Base-by-base conservation (phyloP, 2,113 vertebrate species). In the Corydoras sp. region DNA sequence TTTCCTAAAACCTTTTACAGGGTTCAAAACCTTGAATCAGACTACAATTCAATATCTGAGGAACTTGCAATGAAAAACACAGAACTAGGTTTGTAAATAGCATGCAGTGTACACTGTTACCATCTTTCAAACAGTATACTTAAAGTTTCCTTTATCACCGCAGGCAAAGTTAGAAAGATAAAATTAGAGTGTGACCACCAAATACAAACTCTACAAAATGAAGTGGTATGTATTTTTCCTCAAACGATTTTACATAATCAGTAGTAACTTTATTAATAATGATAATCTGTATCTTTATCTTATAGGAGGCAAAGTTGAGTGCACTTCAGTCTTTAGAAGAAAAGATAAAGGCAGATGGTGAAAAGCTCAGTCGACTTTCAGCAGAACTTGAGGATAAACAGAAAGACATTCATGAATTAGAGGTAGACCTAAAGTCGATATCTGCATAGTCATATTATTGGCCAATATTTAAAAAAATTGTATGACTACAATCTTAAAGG, bases 141-240 rank as follows among this genome's bases (percentile, higher is more conserved):
- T 24, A 24, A 62, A 35, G 35, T 43, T 24, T 24, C 18, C 18
- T 24, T 24, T 24, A 30, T 72, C 29, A 58, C 54, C 29, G 64
- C 79, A 98, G 95, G 84, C 79, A 83, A 91, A 77, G 85, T 89
- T 75, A 79, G 62, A 48, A 81, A 88, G 63, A 68, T 89, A 56
- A 91, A 87, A 85, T 79, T 80, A 78, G 83, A 87, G 68, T 89
- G 88, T 80, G 89, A 93, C 81, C 80, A 60, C 62, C 83, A 93
- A 80, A 84, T 95, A 75, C 84, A 92, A 83, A 82, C 85, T 74
- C 80, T 95, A 24, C 85, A 86, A 82, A 82, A 81, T 77, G 81
- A 87, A 61, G 77, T 93, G 85, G 79, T 78, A 78, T 43, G 61
- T 61, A 8, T 7, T 59, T 9, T 15, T 53, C 8, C 65, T 55